These are phyloP conservation scores for Halictus ligatus DNA, from an alignment of 2,888 invertebrate genomes.

Conservation along the genomic window DNA sequence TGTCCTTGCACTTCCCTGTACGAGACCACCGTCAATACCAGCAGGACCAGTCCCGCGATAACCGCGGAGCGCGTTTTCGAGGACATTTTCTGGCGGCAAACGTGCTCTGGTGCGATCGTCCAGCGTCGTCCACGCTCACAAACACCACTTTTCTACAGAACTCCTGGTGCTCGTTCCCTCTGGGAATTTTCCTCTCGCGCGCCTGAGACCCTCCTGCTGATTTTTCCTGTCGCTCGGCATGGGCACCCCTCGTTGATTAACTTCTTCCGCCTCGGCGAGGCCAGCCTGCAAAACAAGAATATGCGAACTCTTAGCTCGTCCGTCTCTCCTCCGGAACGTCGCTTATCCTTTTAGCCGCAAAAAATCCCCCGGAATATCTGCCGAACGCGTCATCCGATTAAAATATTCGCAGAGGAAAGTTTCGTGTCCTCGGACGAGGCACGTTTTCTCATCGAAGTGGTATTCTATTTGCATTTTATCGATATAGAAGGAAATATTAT, in stretches of 20 bases:
- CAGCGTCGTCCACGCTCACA: constrained; percentile 24
- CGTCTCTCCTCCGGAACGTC: background rate
- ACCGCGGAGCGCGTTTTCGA: constrained; percentile 45
- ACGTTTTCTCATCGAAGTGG: background rate
- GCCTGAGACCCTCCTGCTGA: constrained; percentile 60
- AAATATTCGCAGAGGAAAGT: background rate
- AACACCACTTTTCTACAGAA: constrained; percentile 24
- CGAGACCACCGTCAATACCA: constrained; percentile 41
- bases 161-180: constrained; percentile 28
- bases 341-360: background rate
- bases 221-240: constrained; percentile 64
- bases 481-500: background rate
- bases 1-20: constrained; percentile 85
- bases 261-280: constrained; percentile 53
- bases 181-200: constrained; percentile 52
- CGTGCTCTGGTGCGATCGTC: constrained; percentile 16
- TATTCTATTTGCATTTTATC: background rate
- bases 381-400: background rate
- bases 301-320: constrained; percentile 25
- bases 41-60: constrained; percentile 36
- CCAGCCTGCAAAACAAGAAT: constrained; percentile 59
- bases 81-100: constrained; percentile 49
- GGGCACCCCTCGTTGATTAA: constrained; percentile 63
- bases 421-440: background rate
- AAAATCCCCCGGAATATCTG: background rate